Conservation (phyloP, 2,888 invertebrate genomes). For the Galerucella calmariensis region DNA sequence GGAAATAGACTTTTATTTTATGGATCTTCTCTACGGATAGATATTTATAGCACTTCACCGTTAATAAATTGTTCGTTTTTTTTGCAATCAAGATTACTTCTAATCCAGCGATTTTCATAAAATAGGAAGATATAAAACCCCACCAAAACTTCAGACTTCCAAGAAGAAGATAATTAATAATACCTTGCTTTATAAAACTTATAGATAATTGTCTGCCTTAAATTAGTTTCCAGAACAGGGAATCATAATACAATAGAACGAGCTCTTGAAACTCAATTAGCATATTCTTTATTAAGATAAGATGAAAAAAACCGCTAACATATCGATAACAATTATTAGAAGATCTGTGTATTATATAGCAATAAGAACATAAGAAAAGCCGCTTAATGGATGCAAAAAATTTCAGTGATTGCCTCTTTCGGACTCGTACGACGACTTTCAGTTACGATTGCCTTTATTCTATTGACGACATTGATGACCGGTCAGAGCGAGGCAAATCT, state of each 20-base stretch:
- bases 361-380: no score
- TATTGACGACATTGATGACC: no score
- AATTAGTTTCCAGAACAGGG: slow-evolving; percentile 17
- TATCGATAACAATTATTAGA: no score
- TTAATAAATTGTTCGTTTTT: background rate
- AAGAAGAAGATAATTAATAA: slow-evolving; percentile 17
- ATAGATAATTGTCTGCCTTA: slow-evolving; percentile 14
- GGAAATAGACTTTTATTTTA: background rate
- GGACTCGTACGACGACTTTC: no score
- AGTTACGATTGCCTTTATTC: no score
- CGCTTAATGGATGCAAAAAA: no score
- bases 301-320: no score
- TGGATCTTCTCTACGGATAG: background rate
- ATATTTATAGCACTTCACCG: background rate
- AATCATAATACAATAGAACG: slow-evolving; percentile 1
- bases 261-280: slow-evolving; percentile 4
- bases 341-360: no score
- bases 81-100: background rate
- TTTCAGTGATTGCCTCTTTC: no score
- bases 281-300: slow-evolving; percentile 5
- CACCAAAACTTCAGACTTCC: background rate
- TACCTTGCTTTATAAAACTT: slow-evolving; percentile 21
- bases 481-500: no score
- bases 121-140: slow-evolving; percentile 3
- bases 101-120: background rate